Evolutionary conservation across 2,888 invertebrate species (phyloP).

Genomic region (Himalopsyche kuldschensis): DNA sequence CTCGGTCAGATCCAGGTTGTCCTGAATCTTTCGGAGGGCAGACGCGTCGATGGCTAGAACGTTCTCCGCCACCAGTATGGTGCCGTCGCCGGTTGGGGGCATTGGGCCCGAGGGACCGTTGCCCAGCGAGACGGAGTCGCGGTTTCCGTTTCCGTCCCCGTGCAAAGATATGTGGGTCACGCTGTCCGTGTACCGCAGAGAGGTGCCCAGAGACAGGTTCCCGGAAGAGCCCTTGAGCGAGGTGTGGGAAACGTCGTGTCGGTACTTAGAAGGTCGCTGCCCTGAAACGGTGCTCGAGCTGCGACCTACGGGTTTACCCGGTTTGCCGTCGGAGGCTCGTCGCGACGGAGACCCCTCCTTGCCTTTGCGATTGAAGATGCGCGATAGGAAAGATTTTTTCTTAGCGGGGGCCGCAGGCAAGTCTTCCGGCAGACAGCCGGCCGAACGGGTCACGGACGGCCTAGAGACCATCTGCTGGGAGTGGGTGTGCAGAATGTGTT

Average conservation of each 20-base stretch:
- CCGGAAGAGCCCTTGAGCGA: constrained; percentile 49
- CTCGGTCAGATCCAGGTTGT: constrained; percentile 75
- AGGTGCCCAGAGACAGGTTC: constrained; percentile 47
- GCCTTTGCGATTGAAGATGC: constrained; percentile 51
- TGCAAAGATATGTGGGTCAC: constrained; percentile 70
- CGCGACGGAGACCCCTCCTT: constrained; percentile 54
- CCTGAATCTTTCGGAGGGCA: constrained; percentile 52
- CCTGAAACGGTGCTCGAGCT: constrained; percentile 66
- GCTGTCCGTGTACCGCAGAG: constrained; percentile 59
- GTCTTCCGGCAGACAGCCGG: constrained; percentile 51
- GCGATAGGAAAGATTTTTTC: constrained; percentile 56
- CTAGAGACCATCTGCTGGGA: constrained; percentile 43
- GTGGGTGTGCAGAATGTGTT: constrained; percentile 47
- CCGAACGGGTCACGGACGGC: constrained; percentile 41
- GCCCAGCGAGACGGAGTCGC: constrained; percentile 49
- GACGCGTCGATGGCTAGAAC: constrained; percentile 54
- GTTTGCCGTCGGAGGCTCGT: constrained; percentile 50
- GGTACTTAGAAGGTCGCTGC: constrained; percentile 57
- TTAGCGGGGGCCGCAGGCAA: constrained; percentile 51
- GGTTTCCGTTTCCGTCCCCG: constrained; percentile 55
- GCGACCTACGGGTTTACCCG: constrained; percentile 57
- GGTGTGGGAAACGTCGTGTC: constrained; percentile 52
- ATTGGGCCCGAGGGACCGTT: constrained; percentile 49
- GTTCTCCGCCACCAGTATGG: constrained; percentile 63
- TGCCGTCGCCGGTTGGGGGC: constrained; percentile 59